Evolutionary conservation across 2,113 vertebrate species (phyloP), one percentile per base, ranked within the genome.

Genomic region (Labrus mixtus): DNA sequence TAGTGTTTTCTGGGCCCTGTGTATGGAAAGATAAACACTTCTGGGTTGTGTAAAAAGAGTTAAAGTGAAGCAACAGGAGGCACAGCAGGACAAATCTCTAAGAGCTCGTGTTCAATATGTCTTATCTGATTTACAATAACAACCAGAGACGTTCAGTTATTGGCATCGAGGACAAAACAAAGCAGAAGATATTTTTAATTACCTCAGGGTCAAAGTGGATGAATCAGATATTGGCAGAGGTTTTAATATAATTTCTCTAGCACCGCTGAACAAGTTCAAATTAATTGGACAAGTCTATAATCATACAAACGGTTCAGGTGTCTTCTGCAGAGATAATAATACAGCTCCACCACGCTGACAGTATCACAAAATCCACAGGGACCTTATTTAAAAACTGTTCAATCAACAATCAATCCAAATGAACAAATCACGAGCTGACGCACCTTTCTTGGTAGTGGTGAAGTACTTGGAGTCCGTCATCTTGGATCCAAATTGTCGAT

Each of bases 391-490:
- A 8, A 39, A 41, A 41, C 3, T 19, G 46, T 48, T 8, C 15
- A 16, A 19, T 19, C 46, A 45, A 46, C 16, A 19, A 48, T 17
- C 6, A 33, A 4, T 4, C 46, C 7, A 17, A 17, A 19, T 17
- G 16, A 4, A 9, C 7, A 46, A 71, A 41, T 3, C 36, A 3
- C 13, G 12, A 61, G 22, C 12, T 20, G 22, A 62, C 84, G 90
- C 83, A 99, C 98, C 98, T 98, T 99, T 99, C 91, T 99, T 99
- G 23, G 97, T 99, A 36, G 98, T 99, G 84, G 98, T 99, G 93
- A 99, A 99, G 84, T 99, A 99, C 91, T 99, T 99, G 1, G 98
- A 98, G 95, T 99, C 98, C 0, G 97, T 97, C 98, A 99, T 99
- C 87, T 97, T 97, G 94, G 95, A 93, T 92, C 93, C 91, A 88